Percentiles rank a stretch among this genome's conserved stretches.
phyloP scores from a whole-genome alignment of 2,888 invertebrate species.

The Cenopis cana region DNA sequence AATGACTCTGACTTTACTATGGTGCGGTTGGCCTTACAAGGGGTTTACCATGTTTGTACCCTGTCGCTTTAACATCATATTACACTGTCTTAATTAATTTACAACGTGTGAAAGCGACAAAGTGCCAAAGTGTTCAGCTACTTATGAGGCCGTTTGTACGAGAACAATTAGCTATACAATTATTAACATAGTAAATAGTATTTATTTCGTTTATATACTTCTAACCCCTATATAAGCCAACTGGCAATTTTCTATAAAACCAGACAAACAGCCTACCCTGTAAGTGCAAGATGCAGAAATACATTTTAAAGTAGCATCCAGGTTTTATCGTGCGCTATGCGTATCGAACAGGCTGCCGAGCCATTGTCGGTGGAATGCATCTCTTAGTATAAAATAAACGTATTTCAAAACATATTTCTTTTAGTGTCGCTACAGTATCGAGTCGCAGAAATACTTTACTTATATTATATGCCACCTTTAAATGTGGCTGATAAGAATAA shows the following conservation, averaged over 20 bases:
- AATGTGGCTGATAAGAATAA: constrained; percentile 21
- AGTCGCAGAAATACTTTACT: constrained; percentile 23
- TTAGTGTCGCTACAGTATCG: constrained; percentile 8
- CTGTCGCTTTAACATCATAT: too few relatives aligned
- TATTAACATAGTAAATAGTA: too few relatives aligned
- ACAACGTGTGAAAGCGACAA: too few relatives aligned
- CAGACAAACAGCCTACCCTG: constrained; percentile 4
- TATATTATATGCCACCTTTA: constrained; percentile 25
- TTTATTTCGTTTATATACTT: too few relatives aligned
- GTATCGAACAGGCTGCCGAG: constrained; percentile 23
- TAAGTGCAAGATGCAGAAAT: constrained; percentile 16
- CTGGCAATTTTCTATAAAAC: neutral
- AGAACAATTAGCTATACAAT: too few relatives aligned
- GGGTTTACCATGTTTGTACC: too few relatives aligned
- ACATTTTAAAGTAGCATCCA: constrained; percentile 16
- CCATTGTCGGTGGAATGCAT: constrained; percentile 36
- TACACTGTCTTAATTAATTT: too few relatives aligned
- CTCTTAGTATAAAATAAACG: constrained; percentile 34
- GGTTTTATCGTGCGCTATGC: constrained; percentile 23
- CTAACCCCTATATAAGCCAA: too few relatives aligned
- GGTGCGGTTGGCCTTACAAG: too few relatives aligned
- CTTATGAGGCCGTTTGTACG: too few relatives aligned
- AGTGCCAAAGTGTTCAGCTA: too few relatives aligned
- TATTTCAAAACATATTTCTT: constrained; percentile 29
- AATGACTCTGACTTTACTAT: too few relatives aligned